A percentile compares a stretch with the other conserved stretches of the same genome.
phyloP scores from a whole-genome alignment of 2,113 vertebrate genomes.

The Pholis gunnellus region DNA sequence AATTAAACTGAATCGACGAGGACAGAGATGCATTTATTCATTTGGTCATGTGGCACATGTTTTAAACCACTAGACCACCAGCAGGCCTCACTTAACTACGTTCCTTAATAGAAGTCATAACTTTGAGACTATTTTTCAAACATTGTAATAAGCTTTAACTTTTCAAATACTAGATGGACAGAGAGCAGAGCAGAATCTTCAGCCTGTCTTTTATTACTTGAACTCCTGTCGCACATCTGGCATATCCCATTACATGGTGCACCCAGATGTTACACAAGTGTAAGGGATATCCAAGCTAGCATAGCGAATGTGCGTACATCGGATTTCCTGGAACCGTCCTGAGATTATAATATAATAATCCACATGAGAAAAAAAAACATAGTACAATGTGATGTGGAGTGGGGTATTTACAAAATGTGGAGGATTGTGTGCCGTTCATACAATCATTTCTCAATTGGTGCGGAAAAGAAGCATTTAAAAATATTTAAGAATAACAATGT shows the following conservation, averaged over 20 bases:
- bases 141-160: neutral
- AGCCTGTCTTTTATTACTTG: neutral
- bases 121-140: neutral
- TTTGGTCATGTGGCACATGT: neutral
- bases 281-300: neutral
- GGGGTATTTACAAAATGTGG: neutral
- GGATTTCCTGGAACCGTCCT: conserved; percentile 1
- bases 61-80: neutral
- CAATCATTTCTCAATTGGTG: neutral
- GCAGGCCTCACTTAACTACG: neutral
- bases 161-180: neutral
- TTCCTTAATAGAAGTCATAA: neutral
- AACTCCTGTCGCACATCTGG: neutral
- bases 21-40: neutral
- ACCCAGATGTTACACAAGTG: conserved; percentile 24
- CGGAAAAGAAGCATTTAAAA: neutral
- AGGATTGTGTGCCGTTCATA: neutral
- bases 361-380: neutral
- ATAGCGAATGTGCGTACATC: neutral
- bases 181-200: neutral
- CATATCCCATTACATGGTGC: conserved; percentile 14
- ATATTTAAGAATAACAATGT: conserved; percentile 1
- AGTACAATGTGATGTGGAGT: neutral
- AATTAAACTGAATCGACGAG: neutral
- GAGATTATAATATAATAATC: conserved; percentile 9